Percentiles rank a stretch among this genome's conserved stretches.
Conservation (phyloP, 2,113 vertebrate species). For the Hipposideros armiger region DNA sequence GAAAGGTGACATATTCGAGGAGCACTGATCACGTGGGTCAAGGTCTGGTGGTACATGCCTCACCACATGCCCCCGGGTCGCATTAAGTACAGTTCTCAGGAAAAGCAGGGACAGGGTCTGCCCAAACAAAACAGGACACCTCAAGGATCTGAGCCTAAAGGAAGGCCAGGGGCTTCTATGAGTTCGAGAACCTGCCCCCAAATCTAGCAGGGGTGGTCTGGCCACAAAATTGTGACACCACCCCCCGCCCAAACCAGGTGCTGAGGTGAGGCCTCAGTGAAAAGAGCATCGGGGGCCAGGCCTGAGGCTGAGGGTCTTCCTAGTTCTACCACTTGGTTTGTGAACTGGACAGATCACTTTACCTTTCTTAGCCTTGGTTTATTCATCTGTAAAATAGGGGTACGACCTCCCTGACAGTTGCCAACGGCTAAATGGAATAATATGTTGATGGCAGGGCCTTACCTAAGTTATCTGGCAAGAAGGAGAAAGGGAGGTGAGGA, state of each 20-base stretch:
- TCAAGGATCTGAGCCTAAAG: background rate
- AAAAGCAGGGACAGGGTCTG: background rate
- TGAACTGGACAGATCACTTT: slow-evolving; percentile 16
- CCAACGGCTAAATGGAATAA: background rate
- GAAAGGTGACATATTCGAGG: background rate
- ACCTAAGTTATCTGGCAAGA: background rate
- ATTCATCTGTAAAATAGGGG: slow-evolving; percentile 2
- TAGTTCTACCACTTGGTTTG: background rate
- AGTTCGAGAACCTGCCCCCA: background rate
- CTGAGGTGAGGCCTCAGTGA: background rate
- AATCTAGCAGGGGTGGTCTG: background rate
- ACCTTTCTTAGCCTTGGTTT: background rate
- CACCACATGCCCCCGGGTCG: background rate
- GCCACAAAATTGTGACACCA: background rate
- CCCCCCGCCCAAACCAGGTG: background rate
- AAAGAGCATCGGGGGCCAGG: background rate
- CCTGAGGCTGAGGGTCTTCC: background rate
- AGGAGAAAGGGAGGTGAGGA: background rate
- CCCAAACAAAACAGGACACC: background rate
- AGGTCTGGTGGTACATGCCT: background rate
- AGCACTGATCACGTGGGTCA: background rate
- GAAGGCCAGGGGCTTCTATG: background rate
- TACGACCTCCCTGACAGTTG: background rate
- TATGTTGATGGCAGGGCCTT: background rate
- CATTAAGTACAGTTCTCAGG: background rate